Evolutionary conservation across 2,113 vertebrate genomes (phyloP).

Genomic region (human (Homo sapiens)): DNA sequence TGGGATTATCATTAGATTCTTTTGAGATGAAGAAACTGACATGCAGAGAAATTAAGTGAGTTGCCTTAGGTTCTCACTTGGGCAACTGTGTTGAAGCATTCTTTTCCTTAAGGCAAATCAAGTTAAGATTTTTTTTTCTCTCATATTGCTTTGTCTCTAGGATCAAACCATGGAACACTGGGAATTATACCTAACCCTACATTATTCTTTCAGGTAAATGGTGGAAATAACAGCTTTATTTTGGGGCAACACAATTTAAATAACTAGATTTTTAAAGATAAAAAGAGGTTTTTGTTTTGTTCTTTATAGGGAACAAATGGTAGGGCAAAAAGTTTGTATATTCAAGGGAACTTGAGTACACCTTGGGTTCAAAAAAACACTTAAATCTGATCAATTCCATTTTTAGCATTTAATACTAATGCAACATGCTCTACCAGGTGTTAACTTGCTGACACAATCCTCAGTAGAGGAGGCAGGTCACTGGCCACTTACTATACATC

Average conservation of each 20-base stretch:
- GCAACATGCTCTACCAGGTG: background rate
- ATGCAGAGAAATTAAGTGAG: background rate
- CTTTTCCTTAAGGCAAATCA: background rate
- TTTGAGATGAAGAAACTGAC: background rate
- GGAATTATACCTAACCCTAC: background rate
- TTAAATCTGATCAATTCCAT: background rate
- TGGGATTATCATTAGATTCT: background rate
- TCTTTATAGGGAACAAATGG: background rate
- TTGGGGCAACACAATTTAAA: background rate
- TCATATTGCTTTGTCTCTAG: background rate
- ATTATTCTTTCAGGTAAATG: slow-evolving; percentile 10
- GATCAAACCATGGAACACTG: background rate
- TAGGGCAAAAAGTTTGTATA: background rate
- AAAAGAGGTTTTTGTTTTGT: background rate
- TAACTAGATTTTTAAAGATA: background rate
- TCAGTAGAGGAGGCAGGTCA: background rate
- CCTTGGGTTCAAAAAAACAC: background rate
- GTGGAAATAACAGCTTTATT: background rate
- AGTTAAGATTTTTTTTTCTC: background rate
- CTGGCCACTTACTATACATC: background rate
- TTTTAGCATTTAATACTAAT: background rate
- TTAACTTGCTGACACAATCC: background rate
- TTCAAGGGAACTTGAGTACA: background rate
- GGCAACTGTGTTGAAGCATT: background rate
- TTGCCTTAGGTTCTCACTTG: background rate